Evolutionary conservation across 2,797 vertebrate species (phyloP).

Genomic region (Anguilla marmorata): DNA sequence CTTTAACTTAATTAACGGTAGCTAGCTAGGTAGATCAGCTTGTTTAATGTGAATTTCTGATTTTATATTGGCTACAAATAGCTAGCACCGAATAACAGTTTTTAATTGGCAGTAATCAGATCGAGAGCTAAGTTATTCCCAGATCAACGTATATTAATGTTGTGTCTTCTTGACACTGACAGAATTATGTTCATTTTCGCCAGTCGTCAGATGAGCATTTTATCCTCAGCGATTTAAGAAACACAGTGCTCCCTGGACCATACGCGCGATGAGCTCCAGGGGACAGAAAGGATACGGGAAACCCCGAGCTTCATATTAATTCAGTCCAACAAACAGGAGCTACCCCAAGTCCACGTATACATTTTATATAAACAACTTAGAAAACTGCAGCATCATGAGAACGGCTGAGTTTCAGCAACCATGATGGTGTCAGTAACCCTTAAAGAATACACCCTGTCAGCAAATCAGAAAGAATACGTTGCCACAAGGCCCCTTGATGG

Average conservation of each 20-base stretch:
- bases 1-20: too few species aligned
- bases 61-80: too few species aligned
- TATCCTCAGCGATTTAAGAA: not conserved
- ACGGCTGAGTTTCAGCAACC: not conserved
- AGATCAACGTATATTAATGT: too few species aligned
- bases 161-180: not conserved
- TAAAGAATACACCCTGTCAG: not conserved
- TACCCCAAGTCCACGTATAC: not conserved
- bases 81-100: too few species aligned
- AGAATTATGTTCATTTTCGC: not conserved
- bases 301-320: constrained; percentile 70
- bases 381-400: not conserved
- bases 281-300: constrained; percentile 95
- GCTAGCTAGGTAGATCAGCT: too few species aligned
- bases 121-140: too few species aligned
- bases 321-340: not conserved
- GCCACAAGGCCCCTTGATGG: not conserved
- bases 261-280: constrained; percentile 71
- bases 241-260: too few species aligned
- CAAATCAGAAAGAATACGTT: not conserved
- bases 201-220: not conserved
- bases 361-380: not conserved
- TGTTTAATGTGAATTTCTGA: too few species aligned
- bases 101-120: too few species aligned
- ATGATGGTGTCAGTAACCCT: not conserved